Evolutionary conservation across 2,113 vertebrate species (phyloP), one percentile per base, ranked within the genome.

Genomic region (Acanthisitta chloris): DNA sequence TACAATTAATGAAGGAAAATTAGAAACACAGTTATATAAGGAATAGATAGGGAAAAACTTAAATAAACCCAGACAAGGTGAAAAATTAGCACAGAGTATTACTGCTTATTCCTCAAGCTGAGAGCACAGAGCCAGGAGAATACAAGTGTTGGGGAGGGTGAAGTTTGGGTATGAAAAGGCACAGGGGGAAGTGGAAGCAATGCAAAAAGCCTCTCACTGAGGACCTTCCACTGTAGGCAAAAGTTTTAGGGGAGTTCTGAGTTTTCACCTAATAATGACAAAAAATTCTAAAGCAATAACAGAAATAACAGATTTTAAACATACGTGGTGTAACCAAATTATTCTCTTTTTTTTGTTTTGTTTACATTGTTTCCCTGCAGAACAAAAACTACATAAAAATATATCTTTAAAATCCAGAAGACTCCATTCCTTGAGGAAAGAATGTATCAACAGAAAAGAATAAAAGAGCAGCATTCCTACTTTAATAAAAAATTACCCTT

Each of bases 401-500:
- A 31, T 52, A 45, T 76, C 79, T 96, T 73, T 58, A 92, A 97
- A 96, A 74, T 89, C 69, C 49, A 64, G 74, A 38, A 90, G 74
- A 46, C 62, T 58, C 43, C 34, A 64, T 70, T 95, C 38, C 78
- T 89, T 55, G 42, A 91, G 49, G 88, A 95, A 95, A 92, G 33
- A 73, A 90, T 36, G 48, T 58, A 65, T 96, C 96, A 96, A 51
- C 21, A 85, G n/a, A 7, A 66, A 95, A 46, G 80, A 91, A 86
- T 74, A 80, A 91, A 94, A 43, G 31, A 80, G 34, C 6, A 88
- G 25, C 46, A 55, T 79, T 95, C 91, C 71, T 86, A 55, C 38
- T 86, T 94, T 92, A 94, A 89, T 73, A 94, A 97, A 95, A 97
- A 95, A 91, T 64, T 84, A 69, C 38, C 25, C n/a, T 85, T 74